Percentiles rank a stretch among this genome's conserved stretches.
Evolutionary conservation across 2,888 invertebrate species (phyloP).

Genomic region (Scelioninae gen. 1): DNA sequence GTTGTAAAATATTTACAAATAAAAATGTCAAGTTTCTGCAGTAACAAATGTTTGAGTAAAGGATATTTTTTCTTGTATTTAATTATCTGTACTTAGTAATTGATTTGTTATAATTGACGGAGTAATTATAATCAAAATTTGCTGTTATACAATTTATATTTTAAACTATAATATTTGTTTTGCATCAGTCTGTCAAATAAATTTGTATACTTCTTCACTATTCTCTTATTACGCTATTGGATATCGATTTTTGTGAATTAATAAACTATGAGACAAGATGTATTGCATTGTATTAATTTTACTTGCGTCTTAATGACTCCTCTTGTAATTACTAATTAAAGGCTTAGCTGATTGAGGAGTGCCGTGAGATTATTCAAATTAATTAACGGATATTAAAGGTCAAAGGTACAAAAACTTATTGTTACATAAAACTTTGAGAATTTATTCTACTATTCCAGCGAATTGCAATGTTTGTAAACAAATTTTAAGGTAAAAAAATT

Average conservation of each 20-base stretch:
- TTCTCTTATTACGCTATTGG: conserved; percentile 22
- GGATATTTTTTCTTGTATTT: too few relatives aligned
- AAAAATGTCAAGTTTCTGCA: too few relatives aligned
- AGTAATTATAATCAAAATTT: too few relatives aligned
- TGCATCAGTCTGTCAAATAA: too few relatives aligned
- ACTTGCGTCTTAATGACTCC: conserved; percentile 30
- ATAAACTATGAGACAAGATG: conserved; percentile 40
- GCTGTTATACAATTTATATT: too few relatives aligned
- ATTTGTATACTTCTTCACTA: too few relatives aligned
- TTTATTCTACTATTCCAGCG: background rate
- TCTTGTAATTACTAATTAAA: conserved; percentile 45
- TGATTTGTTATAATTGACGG: too few relatives aligned
- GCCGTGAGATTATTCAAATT: conserved; percentile 66
- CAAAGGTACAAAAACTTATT: conserved; percentile 8
- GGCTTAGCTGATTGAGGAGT: conserved; percentile 35
- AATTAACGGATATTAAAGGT: conserved; percentile 42
- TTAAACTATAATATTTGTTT: too few relatives aligned
- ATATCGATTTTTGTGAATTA: conserved; percentile 42
- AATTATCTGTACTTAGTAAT: too few relatives aligned
- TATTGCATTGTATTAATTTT: conserved; percentile 36
- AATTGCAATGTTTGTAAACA: background rate
- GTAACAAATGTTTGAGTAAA: too few relatives aligned
- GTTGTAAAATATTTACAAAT: too few relatives aligned
- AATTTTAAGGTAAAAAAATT: background rate
- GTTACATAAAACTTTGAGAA: conserved; percentile 18